Percentiles rank a stretch among this genome's conserved stretches.
Conservation (phyloP, 2,797 vertebrate genomes). For the Oceanodroma leucorhoa region DNA sequence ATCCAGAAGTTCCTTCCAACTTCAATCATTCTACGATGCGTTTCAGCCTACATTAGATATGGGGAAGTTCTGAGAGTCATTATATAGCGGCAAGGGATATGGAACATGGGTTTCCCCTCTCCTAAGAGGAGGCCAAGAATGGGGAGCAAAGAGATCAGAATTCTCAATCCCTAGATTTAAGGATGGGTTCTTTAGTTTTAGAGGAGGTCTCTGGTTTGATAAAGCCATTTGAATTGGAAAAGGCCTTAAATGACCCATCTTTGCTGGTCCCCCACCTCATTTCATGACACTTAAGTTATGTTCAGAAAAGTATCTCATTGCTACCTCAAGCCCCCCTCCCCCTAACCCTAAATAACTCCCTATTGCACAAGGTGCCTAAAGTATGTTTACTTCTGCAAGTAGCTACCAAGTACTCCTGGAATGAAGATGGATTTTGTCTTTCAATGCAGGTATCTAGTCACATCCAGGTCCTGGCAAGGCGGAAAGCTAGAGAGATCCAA, state of each 20-base stretch:
- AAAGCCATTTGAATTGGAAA: not conserved
- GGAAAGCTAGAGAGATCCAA: slow-evolving; percentile 97
- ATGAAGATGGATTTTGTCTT: slow-evolving; percentile 31
- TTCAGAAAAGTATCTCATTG: not conserved
- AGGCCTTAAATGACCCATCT: not conserved
- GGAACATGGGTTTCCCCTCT: not conserved
- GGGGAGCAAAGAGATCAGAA: not conserved
- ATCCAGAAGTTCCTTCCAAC: not conserved
- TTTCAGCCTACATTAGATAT: not conserved
- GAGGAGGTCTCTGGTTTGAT: not conserved
- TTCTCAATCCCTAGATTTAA: not conserved
- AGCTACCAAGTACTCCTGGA: not conserved
- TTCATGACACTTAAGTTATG: not conserved
- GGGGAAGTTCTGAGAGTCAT: not conserved
- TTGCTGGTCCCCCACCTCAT: not conserved
- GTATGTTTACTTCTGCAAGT: not conserved
- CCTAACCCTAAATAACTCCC: not conserved
- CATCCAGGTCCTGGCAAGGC: slow-evolving; percentile 93
- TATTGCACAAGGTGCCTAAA: not conserved
- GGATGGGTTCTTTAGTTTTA: not conserved
- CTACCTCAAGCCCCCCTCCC: not conserved
- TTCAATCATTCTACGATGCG: not conserved
- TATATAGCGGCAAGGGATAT: not conserved
- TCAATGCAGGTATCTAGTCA: slow-evolving; percentile 91
- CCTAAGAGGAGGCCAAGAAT: not conserved